Conservation (phyloP, 2,888 invertebrate genomes). For the Patella pellucida region DNA sequence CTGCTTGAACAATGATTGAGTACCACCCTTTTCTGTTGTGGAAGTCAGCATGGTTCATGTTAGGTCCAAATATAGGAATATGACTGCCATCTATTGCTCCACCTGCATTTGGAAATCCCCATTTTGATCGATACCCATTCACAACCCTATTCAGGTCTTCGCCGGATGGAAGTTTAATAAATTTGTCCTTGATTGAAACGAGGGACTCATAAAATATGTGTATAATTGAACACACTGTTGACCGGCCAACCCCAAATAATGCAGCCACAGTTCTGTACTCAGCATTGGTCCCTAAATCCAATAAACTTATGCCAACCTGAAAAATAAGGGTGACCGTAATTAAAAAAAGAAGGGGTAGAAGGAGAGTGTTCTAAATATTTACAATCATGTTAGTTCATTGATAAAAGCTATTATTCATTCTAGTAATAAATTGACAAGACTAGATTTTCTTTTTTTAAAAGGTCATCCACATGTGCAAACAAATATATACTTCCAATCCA, state of each 20-base stretch:
- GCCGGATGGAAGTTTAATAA: constrained; percentile 18
- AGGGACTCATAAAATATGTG: constrained; percentile 15
- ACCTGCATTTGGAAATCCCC: constrained; percentile 29
- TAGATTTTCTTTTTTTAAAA: too few species aligned
- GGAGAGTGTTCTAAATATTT: too few species aligned
- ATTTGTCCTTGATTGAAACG: constrained; percentile 8
- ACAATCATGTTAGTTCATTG: too few species aligned
- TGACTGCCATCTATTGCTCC: constrained; percentile 30
- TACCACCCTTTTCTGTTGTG: constrained; percentile 29
- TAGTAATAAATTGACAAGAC: too few species aligned
- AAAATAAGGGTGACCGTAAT: too few species aligned
- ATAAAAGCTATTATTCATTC: too few species aligned
- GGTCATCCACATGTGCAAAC: too few species aligned
- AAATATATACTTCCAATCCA: too few species aligned
- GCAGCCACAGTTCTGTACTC: too few species aligned
- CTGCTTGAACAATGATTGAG: constrained; percentile 23
- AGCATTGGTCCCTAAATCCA: too few species aligned
- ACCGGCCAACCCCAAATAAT: constrained; percentile 28
- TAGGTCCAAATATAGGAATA: constrained; percentile 25
- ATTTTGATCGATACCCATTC: constrained; percentile 15
- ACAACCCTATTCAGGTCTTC: constrained; percentile 16
- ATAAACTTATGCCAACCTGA: too few species aligned
- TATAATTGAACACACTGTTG: constrained; percentile 22
- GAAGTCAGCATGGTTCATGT: constrained; percentile 23
- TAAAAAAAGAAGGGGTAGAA: too few species aligned